A percentile compares a stretch with the other conserved stretches of the same genome.
These are phyloP conservation scores for Stenchaetothrips biformis DNA, from an alignment of 2,888 invertebrate species.

Conservation along the genomic window DNA sequence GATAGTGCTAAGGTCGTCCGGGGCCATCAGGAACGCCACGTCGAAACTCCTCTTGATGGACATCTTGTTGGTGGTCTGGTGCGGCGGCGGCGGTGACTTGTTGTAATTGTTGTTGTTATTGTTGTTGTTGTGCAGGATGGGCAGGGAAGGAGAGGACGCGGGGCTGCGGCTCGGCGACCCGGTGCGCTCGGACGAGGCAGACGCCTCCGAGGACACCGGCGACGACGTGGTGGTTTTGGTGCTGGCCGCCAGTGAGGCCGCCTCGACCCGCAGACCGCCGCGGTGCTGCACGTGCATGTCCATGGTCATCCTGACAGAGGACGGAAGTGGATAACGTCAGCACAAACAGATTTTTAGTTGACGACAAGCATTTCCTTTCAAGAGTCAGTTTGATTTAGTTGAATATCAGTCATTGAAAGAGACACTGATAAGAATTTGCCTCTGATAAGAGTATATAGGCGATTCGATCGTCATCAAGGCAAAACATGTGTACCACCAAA, in stretches of 20 bases:
- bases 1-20: conserved; percentile 58
- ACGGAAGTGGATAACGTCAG: too few species aligned
- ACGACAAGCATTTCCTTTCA: too few species aligned
- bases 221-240: neutral
- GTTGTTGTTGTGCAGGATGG: neutral
- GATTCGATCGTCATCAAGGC: too few species aligned
- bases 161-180: conserved; percentile 30
- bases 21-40: conserved; percentile 84
- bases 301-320: conserved; percentile 37
- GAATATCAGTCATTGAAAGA: too few species aligned
- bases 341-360: too few species aligned
- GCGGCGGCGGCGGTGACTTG: conserved; percentile 25
- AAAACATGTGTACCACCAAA: too few species aligned
- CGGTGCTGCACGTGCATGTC: conserved; percentile 35
- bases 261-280: conserved; percentile 31
- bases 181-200: conserved; percentile 10
- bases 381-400: too few species aligned
- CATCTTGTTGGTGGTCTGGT: conserved; percentile 27
- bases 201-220: conserved; percentile 11
- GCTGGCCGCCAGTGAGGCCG: neutral
- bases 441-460: too few species aligned
- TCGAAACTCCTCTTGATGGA: conserved; percentile 73
- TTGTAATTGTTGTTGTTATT: neutral
- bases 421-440: too few species aligned
- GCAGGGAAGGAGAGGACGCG: neutral